Evolutionary conservation across 2,888 invertebrate species (phyloP).

Genomic region (Seira musarum): DNA sequence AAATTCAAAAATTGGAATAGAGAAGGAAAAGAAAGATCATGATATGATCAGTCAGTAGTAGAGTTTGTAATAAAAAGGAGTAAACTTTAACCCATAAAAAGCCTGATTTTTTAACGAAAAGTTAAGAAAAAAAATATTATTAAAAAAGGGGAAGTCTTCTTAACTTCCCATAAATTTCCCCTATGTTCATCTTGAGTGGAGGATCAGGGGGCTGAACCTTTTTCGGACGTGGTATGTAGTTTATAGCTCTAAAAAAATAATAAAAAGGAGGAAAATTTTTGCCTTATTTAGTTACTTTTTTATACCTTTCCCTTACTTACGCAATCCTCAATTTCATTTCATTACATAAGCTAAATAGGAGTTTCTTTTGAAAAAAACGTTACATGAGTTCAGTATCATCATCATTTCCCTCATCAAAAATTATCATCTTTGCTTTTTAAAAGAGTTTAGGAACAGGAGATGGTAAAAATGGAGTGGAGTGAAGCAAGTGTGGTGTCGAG

Average conservation of each 20-base stretch:
- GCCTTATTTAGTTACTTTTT: conserved; percentile 53
- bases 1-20: too few relatives aligned
- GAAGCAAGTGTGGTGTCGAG: conserved; percentile 57
- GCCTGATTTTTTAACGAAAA: too few relatives aligned
- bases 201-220: conserved; percentile 52
- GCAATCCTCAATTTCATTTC: too few relatives aligned
- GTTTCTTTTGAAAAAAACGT: conserved; percentile 21
- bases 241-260: conserved; percentile 48
- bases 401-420: conserved; percentile 30
- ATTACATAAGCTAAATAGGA: too few relatives aligned
- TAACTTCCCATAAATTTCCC: conserved; percentile 54
- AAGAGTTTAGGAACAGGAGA: too few relatives aligned
- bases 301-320: too few relatives aligned
- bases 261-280: conserved; percentile 53
- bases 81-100: too few relatives aligned
- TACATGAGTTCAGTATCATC: conserved; percentile 48
- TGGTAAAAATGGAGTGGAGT: conserved; percentile 40
- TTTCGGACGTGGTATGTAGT: conserved; percentile 55
- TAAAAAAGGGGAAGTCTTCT: conserved; percentile 58
- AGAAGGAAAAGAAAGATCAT: too few relatives aligned
- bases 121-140: conserved; percentile 47
- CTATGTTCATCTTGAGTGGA: conserved; percentile 41
- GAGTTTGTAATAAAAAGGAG: too few relatives aligned
- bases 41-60: too few relatives aligned
- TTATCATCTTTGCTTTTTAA: conserved; percentile 21